Evolutionary conservation across 2,888 invertebrate genomes (phyloP).

Genomic region (Xestoiulus laeticollis): DNA sequence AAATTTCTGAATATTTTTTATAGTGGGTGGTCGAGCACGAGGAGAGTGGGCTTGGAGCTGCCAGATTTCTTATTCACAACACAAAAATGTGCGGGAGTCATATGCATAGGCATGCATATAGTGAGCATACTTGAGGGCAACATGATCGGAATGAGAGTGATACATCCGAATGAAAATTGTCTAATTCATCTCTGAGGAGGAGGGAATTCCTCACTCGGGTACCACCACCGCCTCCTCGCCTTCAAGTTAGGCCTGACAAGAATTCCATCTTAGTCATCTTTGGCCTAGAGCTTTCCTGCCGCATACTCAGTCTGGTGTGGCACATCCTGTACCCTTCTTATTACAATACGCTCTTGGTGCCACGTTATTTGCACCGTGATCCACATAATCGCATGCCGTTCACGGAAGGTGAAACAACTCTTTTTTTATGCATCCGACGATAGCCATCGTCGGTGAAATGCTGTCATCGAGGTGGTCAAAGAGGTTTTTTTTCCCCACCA

Average conservation of each 20-base stretch:
- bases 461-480: conserved; percentile 29
- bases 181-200: background rate
- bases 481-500: background rate
- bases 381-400: background rate
- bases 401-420: conserved; percentile 15
- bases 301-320: conserved; percentile 27
- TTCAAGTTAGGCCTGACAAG: background rate
- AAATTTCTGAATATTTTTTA: background rate
- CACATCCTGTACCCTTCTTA: background rate
- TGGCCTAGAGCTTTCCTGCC: conserved; percentile 44
- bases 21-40: background rate
- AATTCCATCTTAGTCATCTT: conserved; percentile 42
- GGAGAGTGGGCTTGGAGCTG: background rate
- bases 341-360: too few species aligned
- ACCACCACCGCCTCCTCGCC: conserved; percentile 11
- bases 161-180: background rate
- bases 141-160: conserved; percentile 39
- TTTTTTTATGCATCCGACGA: background rate
- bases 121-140: background rate
- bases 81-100: conserved; percentile 21
- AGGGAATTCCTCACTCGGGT: background rate
- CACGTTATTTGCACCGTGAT: background rate
- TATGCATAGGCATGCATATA: background rate
- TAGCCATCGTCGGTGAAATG: background rate
- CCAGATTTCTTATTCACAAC: background rate